Evolutionary conservation across 2,888 invertebrate genomes (phyloP), one percentile per base, ranked within the genome.

Genomic region (Pteria penguin): DNA sequence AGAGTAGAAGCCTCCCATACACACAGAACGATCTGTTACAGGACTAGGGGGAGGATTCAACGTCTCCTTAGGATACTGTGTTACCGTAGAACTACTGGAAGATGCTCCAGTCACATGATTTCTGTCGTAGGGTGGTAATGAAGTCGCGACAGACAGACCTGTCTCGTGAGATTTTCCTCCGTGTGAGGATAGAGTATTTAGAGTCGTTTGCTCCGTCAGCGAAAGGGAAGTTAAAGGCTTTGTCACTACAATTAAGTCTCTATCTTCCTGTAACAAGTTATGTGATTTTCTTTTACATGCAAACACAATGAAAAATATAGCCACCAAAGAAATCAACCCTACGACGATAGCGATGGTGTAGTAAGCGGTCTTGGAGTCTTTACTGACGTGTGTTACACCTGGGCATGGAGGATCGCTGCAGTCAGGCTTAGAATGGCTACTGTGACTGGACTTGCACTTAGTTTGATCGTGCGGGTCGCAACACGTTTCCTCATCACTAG

Each of bases 21-120:
- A 91, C 75, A 90, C 89, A 2, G 93, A 92, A 31, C 91, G 84
- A 61, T 92, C 91, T n/a, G 92, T 92, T 18, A 97, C 97, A 0
- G 97, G 97, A 91, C 96, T 96, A 2, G 97, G 97, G 22, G 97
- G 97, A 52, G 97, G 97, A 93, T 97, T 97, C 52, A 97, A 94
- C 0, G 96, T 96, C 89, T 96, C 96, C 72, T 95, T 94, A n/a
- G 97, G 91, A 80, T 90, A 90, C 62, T 93, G 93, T 4, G 93
- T 93, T 68, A 94, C 93, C 82, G 94, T 94, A 83, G 95, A 94
- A 27, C 94, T 95, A 83, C 95, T 95, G 86, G 95, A 95, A 0
- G 96, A 95, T 2, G 93, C 93, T 82, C 95, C 95, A 2, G 95
- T 95, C 69, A 95, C 94, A 81, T 95, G 95, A 90, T 95, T 95